Evolutionary conservation across 2,797 vertebrate genomes (phyloP).

Genomic region (Squalus acanthias): DNA sequence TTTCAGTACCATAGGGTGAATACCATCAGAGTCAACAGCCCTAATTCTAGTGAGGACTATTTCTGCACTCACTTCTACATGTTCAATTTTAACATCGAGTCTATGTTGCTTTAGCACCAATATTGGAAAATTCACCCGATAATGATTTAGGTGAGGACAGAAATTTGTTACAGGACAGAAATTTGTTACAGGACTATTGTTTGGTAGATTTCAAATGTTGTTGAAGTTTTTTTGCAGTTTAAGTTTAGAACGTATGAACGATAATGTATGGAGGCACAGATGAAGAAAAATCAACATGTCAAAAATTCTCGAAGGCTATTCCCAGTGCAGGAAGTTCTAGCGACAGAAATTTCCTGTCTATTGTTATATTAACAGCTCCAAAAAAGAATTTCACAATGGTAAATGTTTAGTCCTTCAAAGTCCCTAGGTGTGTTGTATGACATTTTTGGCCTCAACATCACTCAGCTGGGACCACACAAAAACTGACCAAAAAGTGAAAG

Average conservation of each 20-base stretch:
- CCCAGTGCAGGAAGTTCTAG: constrained; percentile 16
- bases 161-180: neutral
- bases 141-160: neutral
- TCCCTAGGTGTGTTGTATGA: neutral
- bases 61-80: neutral
- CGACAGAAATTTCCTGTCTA: constrained; percentile 13
- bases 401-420: constrained; percentile 2
- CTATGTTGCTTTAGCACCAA: neutral
- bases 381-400: neutral
- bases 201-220: neutral
- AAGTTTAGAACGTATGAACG: neutral
- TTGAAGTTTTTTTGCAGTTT: neutral
- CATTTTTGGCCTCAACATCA: constrained; percentile 19
- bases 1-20: neutral
- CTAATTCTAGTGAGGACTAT: neutral
- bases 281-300: neutral
- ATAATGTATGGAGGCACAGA: neutral
- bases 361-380: constrained; percentile 30
- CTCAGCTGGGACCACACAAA: neutral
- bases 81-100: neutral
- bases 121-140: neutral
- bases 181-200: neutral
- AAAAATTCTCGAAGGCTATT: constrained; percentile 5
- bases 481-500: neutral
- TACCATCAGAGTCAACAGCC: neutral